Base-by-base conservation (phyloP, 2,797 vertebrate species). In the Syndactyla subalaris region DNA sequence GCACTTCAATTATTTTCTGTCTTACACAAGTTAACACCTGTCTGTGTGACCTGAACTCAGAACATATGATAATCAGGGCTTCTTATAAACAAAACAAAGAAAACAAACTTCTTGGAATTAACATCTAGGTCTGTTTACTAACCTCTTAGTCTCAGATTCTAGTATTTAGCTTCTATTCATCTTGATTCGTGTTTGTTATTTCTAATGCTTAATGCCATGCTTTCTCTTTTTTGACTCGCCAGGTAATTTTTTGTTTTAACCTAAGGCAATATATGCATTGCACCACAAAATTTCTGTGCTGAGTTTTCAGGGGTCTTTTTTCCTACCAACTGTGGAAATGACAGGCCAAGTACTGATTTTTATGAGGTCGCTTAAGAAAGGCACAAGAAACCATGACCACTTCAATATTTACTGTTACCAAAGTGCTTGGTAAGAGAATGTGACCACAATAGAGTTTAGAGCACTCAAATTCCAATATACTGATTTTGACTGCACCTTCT, bases 51-150 rank as follows among this genome's bases (percentile, higher is more conserved):
- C 89, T 94, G 67, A 93, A 88, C 66, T 88, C 62, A 51, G 66
- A 85, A 48, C 87, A 70, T 45, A 54, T 70, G 93, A 91, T 95
- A 91, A 89, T 83, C 8, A 6, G 39, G 65, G 27, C 68, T 81
- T 57, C 79, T 92, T 88, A 41, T 66, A 93, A 95, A 78, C 88
- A 94, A 89, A 93, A 75, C 48, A 52, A 82, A 84, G 49, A 84
- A 92, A 93, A 83, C 58, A 85, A 58, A 84, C 67, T 62, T 77
- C 66, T 95, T 97, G 88, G 88, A 95, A 81, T 85, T 86, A 88
- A 94, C 74, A 78, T 90, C 76, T 92, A 71, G 74, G 88, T 90
- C 66, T 95, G 92, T 95, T 97, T 95, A 97, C 89, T 90, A 68
- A 86, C 72, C 76, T 93, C 24, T 67, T 91, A 45, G 66, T 93